phyloP scores from a whole-genome alignment of 1,140 invertebrate genomes.

The Sarcophaga peregrina region DNA sequence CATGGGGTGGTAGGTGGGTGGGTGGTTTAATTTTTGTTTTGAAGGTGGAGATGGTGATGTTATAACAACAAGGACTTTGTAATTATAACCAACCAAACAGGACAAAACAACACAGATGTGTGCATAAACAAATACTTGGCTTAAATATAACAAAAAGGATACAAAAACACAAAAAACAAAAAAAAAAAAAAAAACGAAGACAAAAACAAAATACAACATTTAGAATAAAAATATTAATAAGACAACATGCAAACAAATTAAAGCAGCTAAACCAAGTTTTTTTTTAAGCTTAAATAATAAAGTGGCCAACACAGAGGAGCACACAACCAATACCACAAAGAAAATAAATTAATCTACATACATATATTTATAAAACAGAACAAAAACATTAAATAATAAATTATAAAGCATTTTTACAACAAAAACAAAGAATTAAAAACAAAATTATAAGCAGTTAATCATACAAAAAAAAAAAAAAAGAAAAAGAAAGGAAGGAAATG shows the following conservation, averaged over 20 bases:
- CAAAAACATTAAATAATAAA: background rate
- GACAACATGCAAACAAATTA: background rate
- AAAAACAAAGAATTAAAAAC: background rate
- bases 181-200: background rate
- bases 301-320: background rate
- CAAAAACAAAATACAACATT: background rate
- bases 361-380: background rate
- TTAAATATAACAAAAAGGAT: background rate
- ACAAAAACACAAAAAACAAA: conserved; percentile 17
- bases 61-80: background rate
- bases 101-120: conserved; percentile 26
- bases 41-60: background rate
- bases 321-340: background rate
- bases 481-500: background rate
- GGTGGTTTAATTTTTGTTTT: background rate
- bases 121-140: conserved; percentile 15
- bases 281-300: background rate
- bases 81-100: background rate
- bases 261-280: background rate
- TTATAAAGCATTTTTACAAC: background rate
- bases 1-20: background rate
- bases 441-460: background rate
- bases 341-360: too few relatives aligned
- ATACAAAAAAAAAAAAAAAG: background rate
- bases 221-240: background rate